A percentile compares a stretch with the other conserved stretches of the same genome.
Conservation (phyloP, 2,113 vertebrate genomes). For the Acrocephalus kingi region DNA sequence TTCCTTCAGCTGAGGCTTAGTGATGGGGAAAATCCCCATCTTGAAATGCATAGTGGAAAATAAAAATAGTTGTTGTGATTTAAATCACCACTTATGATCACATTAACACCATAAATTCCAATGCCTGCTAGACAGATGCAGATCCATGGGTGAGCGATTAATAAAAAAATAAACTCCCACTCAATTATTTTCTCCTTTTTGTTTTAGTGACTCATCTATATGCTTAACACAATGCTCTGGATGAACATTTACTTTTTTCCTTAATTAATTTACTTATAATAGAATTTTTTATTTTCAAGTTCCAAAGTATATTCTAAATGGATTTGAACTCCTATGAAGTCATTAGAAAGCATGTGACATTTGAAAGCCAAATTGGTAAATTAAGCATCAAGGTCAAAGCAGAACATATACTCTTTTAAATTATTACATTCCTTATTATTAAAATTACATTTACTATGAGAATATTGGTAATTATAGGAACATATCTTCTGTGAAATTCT, state of each 20-base stretch:
- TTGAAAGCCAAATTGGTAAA: background rate
- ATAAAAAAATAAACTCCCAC: background rate
- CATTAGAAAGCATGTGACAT: background rate
- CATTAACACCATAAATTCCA: background rate
- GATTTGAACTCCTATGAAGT: background rate
- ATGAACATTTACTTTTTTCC: background rate
- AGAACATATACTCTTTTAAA: background rate
- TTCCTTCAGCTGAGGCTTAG: background rate
- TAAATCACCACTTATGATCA: background rate
- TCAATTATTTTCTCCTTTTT: background rate
- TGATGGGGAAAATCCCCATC: background rate
- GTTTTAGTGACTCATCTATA: background rate
- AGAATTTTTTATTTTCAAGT: background rate
- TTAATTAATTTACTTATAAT: background rate
- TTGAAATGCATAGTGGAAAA: background rate
- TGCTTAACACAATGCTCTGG: background rate
- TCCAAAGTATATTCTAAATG: background rate
- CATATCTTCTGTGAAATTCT: background rate
- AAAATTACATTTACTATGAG: background rate
- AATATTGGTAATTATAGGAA: background rate
- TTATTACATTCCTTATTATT: background rate
- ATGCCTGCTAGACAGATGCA: background rate
- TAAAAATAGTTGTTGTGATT: background rate
- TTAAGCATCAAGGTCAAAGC: background rate
- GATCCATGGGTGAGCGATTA: background rate